Percentiles rank a stretch among this genome's conserved stretches.
Evolutionary conservation across 2,888 invertebrate genomes (phyloP).

Genomic region (Polyommatus iphigenia): DNA sequence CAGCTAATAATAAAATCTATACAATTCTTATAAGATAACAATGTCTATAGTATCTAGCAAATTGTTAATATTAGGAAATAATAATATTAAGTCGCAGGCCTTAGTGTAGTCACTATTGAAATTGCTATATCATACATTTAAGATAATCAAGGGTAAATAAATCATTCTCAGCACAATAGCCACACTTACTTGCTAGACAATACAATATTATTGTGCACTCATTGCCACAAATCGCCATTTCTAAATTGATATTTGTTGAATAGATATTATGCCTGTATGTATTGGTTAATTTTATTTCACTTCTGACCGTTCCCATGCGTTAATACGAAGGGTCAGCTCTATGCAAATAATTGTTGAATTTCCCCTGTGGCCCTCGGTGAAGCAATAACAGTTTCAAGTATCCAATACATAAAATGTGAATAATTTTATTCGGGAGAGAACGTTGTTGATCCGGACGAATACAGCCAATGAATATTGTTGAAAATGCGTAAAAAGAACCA

Average conservation of each 20-base stretch:
- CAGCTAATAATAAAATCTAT: no score
- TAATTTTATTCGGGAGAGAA: slow-evolving; percentile 19
- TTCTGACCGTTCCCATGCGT: slow-evolving; percentile 66
- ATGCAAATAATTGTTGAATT: slow-evolving; percentile 68
- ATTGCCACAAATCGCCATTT: slow-evolving; percentile 1
- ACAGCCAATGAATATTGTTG: neutral
- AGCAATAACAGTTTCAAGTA: slow-evolving; percentile 53
- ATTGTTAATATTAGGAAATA: no score
- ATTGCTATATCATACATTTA: neutral
- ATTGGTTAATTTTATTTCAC: slow-evolving; percentile 24
- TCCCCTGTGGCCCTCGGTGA: slow-evolving; percentile 66
- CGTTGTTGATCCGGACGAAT: neutral
- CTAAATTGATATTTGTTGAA: slow-evolving; percentile 13
- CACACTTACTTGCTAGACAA: neutral
- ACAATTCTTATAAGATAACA: no score
- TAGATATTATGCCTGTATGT: slow-evolving; percentile 4
- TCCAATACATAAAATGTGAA: slow-evolving; percentile 23
- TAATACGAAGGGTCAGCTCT: slow-evolving; percentile 65
- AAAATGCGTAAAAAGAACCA: neutral
- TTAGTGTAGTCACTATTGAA: neutral
- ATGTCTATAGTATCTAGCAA: no score
- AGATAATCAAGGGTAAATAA: neutral
- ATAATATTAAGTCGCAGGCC: neutral
- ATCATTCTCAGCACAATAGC: neutral
- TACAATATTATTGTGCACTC: slow-evolving; percentile 1